Evolutionary conservation across 2,113 vertebrate species (phyloP), one percentile per base, ranked within the genome.

Genomic region (Centropristis striata): DNA sequence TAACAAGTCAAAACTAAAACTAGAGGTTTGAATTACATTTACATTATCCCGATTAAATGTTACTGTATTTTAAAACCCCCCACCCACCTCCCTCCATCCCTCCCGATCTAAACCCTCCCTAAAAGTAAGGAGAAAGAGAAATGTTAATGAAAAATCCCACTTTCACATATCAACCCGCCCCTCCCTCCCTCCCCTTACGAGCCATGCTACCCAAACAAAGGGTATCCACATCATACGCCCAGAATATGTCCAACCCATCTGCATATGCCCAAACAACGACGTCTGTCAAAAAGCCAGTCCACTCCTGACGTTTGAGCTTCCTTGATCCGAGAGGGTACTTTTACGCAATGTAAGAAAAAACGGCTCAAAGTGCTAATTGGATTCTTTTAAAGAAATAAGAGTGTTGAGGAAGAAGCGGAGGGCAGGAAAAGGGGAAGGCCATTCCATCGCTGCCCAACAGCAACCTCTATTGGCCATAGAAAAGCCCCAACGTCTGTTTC

Each of bases 281-380:
- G 42, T 57, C 49, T 39, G 60, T 67, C 75, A 59, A 86, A 75
- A 75, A 75, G 73, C 71, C 71, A 78, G 68, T 84, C 86, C 83
- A 63, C 25, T 86, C 72, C 66, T 86, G 70, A 89, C 39, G 47
- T 70, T 70, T 68, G 83, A 80, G 80, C 86, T 85, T 88, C 55
- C 75, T 60, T 39, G 64, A 88, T 90, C 84, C 18, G 53, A 88
- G 42, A 10, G 76, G 85, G 77, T 41, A 60, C 60, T 86, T 32
- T 91, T 73, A 80, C 78, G 88, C 67, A 11, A 88, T 72, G 91
- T 83, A 84, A 83, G 81, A 67, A 83, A 41, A 42, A 89, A 86
- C 46, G 69, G 89, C 87, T 92, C 89, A 93, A 94, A 94, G 94
- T 95, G 93, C 93, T 93, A 81, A 90, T 71, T 87, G 90, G 77